A percentile compares a stretch with the other conserved stretches of the same genome.
These are phyloP conservation scores for Buteo buteo DNA, from an alignment of 2,113 vertebrate genomes.

Conservation along the genomic window DNA sequence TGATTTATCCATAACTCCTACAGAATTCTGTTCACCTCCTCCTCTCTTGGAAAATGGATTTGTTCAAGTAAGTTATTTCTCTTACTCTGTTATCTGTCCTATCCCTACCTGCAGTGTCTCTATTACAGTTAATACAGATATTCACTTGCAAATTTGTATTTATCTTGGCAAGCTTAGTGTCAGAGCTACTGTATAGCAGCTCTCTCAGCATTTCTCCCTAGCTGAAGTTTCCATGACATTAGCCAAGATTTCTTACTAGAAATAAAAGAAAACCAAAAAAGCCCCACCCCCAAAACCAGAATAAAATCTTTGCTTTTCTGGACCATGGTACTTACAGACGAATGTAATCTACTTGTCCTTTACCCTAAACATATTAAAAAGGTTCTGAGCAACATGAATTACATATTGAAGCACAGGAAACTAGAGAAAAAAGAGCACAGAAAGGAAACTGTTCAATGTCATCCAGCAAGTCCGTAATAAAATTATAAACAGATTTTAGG, in stretches of 20 bases:
- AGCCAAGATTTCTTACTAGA: neutral
- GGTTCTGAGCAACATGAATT: neutral
- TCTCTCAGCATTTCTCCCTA: neutral
- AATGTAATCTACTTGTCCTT: neutral
- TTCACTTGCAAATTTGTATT: neutral
- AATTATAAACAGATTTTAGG: neutral
- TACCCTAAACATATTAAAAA: neutral
- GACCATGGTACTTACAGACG: neutral
- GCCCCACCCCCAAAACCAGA: neutral
- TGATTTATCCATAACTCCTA: conserved; percentile 73
- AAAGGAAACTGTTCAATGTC: neutral
- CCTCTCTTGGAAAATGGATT: conserved; percentile 84
- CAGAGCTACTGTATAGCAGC: neutral
- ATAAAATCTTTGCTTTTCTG: neutral
- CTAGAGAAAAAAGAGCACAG: neutral
- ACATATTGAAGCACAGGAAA: neutral
- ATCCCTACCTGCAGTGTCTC: neutral
- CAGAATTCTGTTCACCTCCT: conserved; percentile 78
- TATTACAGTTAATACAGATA: neutral
- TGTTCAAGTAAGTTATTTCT: conserved; percentile 77
- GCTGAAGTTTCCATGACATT: neutral
- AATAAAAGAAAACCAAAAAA: neutral
- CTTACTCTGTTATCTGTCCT: neutral
- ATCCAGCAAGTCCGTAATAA: neutral
- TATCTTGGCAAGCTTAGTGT: neutral